These are phyloP conservation scores for Oreonectes daqikongensis DNA, from an alignment of 2,797 vertebrate genomes.

Conservation along the genomic window DNA sequence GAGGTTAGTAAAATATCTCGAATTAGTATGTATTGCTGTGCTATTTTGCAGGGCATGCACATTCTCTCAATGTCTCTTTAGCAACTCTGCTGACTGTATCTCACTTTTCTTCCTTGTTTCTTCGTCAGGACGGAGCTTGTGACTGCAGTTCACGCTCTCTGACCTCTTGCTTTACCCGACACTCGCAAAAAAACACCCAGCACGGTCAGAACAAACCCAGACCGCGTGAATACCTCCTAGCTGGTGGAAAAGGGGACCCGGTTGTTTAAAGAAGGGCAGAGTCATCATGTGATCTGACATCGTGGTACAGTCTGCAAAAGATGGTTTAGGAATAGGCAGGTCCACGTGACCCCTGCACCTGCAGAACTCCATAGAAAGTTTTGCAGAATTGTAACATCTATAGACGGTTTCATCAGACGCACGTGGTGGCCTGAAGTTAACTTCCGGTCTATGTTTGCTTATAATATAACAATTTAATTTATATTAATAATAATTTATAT, in stretches of 20 bases:
- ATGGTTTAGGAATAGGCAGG: no score
- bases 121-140: slow-evolving; percentile 85
- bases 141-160: slow-evolving; percentile 88
- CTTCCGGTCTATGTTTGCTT: no score
- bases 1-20: slow-evolving; percentile 78
- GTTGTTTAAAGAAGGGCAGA: slow-evolving; percentile 69
- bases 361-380: neutral
- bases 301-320: neutral
- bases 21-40: neutral
- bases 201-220: slow-evolving; percentile 84
- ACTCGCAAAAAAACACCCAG: slow-evolving; percentile 79
- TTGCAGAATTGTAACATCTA: neutral
- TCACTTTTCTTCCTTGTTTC: slow-evolving; percentile 48
- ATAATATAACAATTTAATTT: no score
- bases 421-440: no score
- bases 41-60: no score
- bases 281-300: slow-evolving; percentile 30
- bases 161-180: slow-evolving; percentile 90
- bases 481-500: no score
- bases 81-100: neutral
- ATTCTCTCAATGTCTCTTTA: neutral
- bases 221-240: slow-evolving; percentile 69
- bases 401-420: no score
- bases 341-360: no score
- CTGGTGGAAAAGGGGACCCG: slow-evolving; percentile 72